A percentile compares a stretch with the other conserved stretches of the same genome.
These are phyloP conservation scores for Arbacia lixula DNA, from an alignment of 53 echinoderm and acorn worm species.

Conservation along the genomic window DNA sequence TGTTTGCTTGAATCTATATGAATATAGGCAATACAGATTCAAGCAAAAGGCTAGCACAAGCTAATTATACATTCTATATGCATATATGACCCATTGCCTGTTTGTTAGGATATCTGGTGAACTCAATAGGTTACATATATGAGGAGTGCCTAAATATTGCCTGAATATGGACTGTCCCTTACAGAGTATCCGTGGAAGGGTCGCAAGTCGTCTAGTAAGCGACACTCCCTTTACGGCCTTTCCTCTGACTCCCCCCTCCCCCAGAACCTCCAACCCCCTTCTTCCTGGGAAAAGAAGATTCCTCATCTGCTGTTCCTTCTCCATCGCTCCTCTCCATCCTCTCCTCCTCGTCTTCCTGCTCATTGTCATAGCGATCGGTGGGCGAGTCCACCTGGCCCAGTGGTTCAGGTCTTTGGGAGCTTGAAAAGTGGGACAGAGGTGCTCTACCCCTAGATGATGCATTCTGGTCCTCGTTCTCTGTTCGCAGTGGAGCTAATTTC, in stretches of 20 bases:
- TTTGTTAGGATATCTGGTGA: no score
- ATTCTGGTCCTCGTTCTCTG: constrained; percentile 1
- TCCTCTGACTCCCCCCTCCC: background rate
- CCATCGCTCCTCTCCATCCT: constrained; percentile 28
- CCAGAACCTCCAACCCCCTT: background rate
- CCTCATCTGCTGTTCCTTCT: constrained; percentile 7
- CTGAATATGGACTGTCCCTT: no score
- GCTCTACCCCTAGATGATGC: constrained; percentile 8
- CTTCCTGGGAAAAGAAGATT: background rate
- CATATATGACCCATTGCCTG: no score
- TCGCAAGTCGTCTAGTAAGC: no score
- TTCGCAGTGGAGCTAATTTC: constrained; percentile 27
- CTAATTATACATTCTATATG: no score
- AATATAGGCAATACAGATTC: no score
- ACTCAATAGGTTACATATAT: no score
- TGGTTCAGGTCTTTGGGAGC: constrained; percentile 23
- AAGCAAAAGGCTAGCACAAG: no score
- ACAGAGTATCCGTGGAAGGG: no score
- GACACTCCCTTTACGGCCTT: background rate
- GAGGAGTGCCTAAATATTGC: no score
- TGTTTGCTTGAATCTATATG: no score
- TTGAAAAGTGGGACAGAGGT: constrained; percentile 24
- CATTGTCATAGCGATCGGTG: background rate
- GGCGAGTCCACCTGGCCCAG: constrained; percentile 15
- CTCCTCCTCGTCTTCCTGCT: background rate